Percentiles rank a stretch among this genome's conserved stretches.
These are phyloP conservation scores for Drosophila saltans DNA, from an alignment of 1,140 invertebrate genomes.

Conservation along the genomic window DNA sequence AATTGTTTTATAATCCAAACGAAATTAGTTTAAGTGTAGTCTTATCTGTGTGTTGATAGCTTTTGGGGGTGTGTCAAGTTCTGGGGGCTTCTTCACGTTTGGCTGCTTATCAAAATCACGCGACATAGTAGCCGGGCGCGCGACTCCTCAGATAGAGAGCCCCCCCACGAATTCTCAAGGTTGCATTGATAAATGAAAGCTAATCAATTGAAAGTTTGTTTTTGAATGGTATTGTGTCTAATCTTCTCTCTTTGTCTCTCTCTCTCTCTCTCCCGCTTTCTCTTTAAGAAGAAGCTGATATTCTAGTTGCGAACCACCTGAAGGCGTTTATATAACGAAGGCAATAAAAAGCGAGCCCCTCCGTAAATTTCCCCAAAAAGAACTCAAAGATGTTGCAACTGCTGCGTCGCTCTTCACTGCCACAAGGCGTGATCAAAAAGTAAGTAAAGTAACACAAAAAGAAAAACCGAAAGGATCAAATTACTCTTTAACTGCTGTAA, in stretches of 20 bases:
- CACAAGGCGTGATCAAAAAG: slow-evolving; percentile 42
- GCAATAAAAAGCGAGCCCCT: slow-evolving; percentile 31
- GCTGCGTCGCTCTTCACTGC: slow-evolving; percentile 44
- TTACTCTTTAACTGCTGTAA: neutral
- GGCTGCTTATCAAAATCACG: slow-evolving; percentile 73
- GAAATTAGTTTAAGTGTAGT: slow-evolving; percentile 31
- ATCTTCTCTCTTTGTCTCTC: neutral
- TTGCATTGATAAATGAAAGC: slow-evolving; percentile 57
- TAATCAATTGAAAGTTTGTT: slow-evolving; percentile 54
- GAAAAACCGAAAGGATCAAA: neutral
- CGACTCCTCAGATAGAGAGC: slow-evolving; percentile 21
- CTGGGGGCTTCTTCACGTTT: slow-evolving; percentile 54
- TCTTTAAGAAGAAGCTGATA: slow-evolving; percentile 27
- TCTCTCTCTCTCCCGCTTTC: slow-evolving; percentile 11
- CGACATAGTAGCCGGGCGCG: slow-evolving; percentile 40
- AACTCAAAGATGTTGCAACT: slow-evolving; percentile 61
- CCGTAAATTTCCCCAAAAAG: slow-evolving; percentile 19
- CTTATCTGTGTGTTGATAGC: slow-evolving; percentile 29
- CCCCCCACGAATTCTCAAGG: slow-evolving; percentile 67
- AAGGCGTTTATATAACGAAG: slow-evolving; percentile 56
- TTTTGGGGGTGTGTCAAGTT: slow-evolving; percentile 54
- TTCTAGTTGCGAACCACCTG: slow-evolving; percentile 32
- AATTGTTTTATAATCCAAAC: slow-evolving; percentile 16
- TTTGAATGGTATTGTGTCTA: slow-evolving; percentile 3
- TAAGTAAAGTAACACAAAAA: slow-evolving; percentile 21